A percentile compares a stretch with the other conserved stretches of the same genome.
Conservation (phyloP, 1,140 invertebrate species). For the Diprion similis region DNA sequence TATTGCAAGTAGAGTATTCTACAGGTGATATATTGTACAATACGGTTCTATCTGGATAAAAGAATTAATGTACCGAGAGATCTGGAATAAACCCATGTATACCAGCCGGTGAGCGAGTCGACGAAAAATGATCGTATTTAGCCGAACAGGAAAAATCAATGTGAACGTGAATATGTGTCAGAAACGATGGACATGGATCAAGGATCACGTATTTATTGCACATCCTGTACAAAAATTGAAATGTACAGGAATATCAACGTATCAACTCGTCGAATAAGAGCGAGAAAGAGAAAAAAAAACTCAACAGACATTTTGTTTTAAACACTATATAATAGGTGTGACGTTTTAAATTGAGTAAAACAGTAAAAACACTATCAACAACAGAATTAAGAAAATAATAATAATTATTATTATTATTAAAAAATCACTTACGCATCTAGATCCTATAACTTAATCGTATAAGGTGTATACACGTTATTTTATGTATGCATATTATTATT, state of each 20-base stretch:
- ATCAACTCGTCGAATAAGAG: background rate
- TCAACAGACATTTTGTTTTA: slow-evolving; percentile 36
- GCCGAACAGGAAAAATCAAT: too few relatives aligned
- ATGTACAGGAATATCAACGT: slow-evolving; percentile 33
- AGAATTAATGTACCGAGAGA: too few relatives aligned
- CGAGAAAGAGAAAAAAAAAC: slow-evolving; percentile 31
- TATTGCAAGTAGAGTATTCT: too few relatives aligned
- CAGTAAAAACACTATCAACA: slow-evolving; percentile 42
- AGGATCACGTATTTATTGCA: slow-evolving; percentile 44
- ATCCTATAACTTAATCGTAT: background rate
- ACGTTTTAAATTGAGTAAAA: slow-evolving; percentile 28
- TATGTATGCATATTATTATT: background rate
- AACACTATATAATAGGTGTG: slow-evolving; percentile 26
- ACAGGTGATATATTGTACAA: too few relatives aligned
- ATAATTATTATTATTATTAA: slow-evolving; percentile 1
- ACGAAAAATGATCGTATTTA: too few relatives aligned
- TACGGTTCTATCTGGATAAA: too few relatives aligned
- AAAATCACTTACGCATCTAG: background rate
- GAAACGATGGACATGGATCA: slow-evolving; percentile 24
- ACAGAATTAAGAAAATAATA: slow-evolving; percentile 36
- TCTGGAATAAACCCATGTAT: too few relatives aligned
- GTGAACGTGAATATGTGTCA: too few relatives aligned
- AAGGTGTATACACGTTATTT: background rate
- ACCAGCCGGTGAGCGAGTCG: too few relatives aligned
- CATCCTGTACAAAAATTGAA: slow-evolving; percentile 32